These are phyloP conservation scores for Astur gentilis DNA, from an alignment of 2,113 vertebrate species.

Conservation along the genomic window DNA sequence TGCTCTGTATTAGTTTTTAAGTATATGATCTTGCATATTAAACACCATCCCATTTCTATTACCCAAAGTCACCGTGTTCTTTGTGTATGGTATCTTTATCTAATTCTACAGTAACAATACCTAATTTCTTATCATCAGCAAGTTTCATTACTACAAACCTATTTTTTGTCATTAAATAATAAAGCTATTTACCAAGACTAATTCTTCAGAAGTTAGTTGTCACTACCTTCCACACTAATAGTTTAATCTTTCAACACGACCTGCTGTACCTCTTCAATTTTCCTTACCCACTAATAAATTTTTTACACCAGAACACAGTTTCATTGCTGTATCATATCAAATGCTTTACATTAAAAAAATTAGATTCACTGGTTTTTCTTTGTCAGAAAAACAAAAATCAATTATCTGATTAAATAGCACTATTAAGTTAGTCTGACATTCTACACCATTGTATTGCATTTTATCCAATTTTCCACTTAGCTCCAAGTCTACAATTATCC, in stretches of 20 bases:
- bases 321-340: neutral
- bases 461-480: conserved; percentile 10
- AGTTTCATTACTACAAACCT: neutral
- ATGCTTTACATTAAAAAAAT: neutral
- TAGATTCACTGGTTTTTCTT: neutral
- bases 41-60: neutral
- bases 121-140: neutral
- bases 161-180: neutral
- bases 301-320: neutral
- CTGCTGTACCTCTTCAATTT: neutral
- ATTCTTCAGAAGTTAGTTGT: neutral
- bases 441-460: neutral
- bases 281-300: neutral
- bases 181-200: neutral
- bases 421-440: neutral
- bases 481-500: neutral
- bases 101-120: neutral
- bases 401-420: neutral
- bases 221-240: neutral
- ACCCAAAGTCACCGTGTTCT: neutral
- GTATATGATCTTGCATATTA: neutral
- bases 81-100: neutral
- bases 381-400: neutral
- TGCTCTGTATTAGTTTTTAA: neutral
- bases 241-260: neutral